These are phyloP conservation scores for Ptychochromis oligacanthus DNA, from an alignment of 2,113 vertebrate genomes.

Conservation along the genomic window DNA sequence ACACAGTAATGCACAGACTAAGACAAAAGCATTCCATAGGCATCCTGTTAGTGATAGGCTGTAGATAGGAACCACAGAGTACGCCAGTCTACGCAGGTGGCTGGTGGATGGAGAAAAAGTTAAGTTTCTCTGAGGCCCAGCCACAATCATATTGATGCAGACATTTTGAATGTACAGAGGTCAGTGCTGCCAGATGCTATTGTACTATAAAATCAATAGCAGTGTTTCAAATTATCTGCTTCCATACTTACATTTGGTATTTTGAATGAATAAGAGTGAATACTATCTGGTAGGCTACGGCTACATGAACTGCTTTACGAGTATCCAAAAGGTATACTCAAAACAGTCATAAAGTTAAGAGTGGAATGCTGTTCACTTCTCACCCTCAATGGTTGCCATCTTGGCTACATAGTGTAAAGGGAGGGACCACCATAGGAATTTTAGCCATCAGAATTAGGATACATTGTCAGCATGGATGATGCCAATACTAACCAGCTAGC, in stretches of 20 bases:
- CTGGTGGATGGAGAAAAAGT: conserved; percentile 47
- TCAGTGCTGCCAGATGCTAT: conserved; percentile 43
- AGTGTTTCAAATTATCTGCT: background rate
- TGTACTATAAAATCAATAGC: conserved; percentile 18
- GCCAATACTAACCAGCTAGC: too few species aligned
- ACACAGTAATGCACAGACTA: conserved; percentile 56
- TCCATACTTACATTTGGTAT: background rate
- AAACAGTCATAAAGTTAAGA: background rate
- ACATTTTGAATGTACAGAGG: conserved; percentile 43
- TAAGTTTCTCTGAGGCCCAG: conserved; percentile 53
- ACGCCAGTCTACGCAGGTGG: conserved; percentile 54
- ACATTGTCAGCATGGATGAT: background rate
- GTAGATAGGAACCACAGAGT: conserved; percentile 43
- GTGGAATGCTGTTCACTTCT: background rate
- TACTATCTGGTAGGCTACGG: background rate
- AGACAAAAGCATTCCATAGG: conserved; percentile 74
- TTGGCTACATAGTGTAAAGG: background rate
- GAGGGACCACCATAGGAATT: background rate
- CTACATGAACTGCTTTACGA: background rate
- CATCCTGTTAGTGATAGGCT: conserved; percentile 66
- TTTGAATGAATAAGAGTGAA: background rate
- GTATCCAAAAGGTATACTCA: background rate
- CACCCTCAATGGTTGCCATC: background rate
- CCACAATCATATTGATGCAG: conserved; percentile 34
- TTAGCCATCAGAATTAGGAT: background rate